Evolutionary conservation across 2,888 invertebrate genomes (phyloP).

Genomic region (Parnassius apollo): DNA sequence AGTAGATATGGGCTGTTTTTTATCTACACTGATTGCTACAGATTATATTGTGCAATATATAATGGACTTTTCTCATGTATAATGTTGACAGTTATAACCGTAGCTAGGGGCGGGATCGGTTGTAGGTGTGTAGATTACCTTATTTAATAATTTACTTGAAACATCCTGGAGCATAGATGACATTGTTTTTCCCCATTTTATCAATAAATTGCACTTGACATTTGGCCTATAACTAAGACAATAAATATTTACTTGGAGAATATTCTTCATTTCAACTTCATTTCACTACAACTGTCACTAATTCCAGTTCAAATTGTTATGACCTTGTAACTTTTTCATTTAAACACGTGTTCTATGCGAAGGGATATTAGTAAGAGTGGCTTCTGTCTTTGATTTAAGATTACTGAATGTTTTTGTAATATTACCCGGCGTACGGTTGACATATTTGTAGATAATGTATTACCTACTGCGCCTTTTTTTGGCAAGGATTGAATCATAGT

Average conservation of each 20-base stretch:
- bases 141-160: slow-evolving; percentile 33
- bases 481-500: slow-evolving; percentile 29
- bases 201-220: not conserved
- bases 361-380: slow-evolving; percentile 45
- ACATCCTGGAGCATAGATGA: slow-evolving; percentile 51
- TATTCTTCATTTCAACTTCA: not conserved
- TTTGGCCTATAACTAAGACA: slow-evolving; percentile 23
- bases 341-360: slow-evolving; percentile 43
- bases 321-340: not conserved
- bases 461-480: slow-evolving; percentile 51
- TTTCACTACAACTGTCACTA: not conserved
- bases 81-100: slow-evolving; percentile 46
- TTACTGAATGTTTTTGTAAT: slow-evolving; percentile 63
- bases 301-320: not conserved
- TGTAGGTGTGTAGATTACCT: slow-evolving; percentile 45
- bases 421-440: slow-evolving; percentile 35
- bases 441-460: slow-evolving; percentile 51
- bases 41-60: slow-evolving; percentile 54
- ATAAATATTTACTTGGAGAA: slow-evolving; percentile 15
- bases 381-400: slow-evolving; percentile 49
- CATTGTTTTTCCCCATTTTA: not conserved
- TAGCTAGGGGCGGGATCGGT: slow-evolving; percentile 54
- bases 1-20: slow-evolving; percentile 71
- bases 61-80: slow-evolving; percentile 47
- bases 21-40: slow-evolving; percentile 52